phyloP scores from a whole-genome alignment of 2,797 vertebrate species.

The Spondyliosoma cantharus region DNA sequence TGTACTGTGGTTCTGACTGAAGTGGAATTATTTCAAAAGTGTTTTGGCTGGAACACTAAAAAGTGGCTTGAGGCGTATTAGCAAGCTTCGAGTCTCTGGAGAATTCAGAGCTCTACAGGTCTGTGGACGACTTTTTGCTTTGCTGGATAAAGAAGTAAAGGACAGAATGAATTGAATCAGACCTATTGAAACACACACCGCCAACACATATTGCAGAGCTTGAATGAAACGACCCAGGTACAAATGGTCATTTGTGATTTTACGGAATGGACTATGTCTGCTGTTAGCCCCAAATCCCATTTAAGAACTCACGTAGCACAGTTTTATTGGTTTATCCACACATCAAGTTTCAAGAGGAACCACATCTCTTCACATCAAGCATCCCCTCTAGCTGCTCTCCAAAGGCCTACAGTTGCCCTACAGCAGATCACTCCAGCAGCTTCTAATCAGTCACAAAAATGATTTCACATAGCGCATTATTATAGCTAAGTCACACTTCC shows the following conservation, averaged over 20 bases:
- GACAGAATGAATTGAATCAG: neutral
- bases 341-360: conserved; percentile 29
- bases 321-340: conserved; percentile 5
- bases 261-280: neutral
- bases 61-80: neutral
- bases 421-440: conserved; percentile 10
- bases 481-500: conserved; percentile 21
- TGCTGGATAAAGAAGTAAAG: neutral
- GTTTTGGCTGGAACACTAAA: neutral
- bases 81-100: neutral
- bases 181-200: neutral
- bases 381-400: neutral
- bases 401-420: conserved; percentile 16
- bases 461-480: conserved; percentile 14
- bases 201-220: too few species aligned
- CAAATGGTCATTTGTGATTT: accelerated
- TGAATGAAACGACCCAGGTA: neutral
- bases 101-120: neutral
- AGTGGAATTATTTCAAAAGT: neutral
- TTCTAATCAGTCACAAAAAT: conserved; percentile 39
- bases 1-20: neutral
- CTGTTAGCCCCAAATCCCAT: neutral
- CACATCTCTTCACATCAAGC: neutral
- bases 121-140: neutral
- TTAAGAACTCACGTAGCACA: neutral